Conservation (phyloP, 2,113 vertebrate species). For the Crotalus horridus region DNA sequence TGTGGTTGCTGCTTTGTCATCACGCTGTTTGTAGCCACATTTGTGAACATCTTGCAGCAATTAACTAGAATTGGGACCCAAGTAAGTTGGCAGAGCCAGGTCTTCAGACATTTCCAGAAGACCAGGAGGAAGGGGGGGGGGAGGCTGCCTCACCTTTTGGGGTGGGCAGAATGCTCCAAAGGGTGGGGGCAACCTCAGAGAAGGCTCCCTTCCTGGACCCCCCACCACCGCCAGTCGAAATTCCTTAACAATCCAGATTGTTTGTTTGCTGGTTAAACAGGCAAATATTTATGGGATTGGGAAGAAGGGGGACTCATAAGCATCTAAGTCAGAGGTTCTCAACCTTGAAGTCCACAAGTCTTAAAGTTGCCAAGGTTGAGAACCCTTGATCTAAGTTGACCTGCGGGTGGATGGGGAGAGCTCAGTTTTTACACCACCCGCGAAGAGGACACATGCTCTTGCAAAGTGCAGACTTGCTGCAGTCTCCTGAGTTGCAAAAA, state of each 20-base stretch:
- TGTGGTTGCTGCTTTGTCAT: background rate
- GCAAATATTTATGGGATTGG: background rate
- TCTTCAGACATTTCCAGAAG: too few relatives aligned
- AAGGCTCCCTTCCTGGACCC: too few relatives aligned
- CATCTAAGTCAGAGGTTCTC: background rate
- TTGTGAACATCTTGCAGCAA: too few relatives aligned
- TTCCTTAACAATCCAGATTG: background rate
- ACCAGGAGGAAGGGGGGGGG: too few relatives aligned
- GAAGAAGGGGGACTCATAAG: background rate
- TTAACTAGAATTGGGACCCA: too few relatives aligned
- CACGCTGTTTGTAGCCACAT: background rate
- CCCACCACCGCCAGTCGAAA: too few relatives aligned
- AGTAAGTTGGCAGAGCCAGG: too few relatives aligned
- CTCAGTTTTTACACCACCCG: background rate
- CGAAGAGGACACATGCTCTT: background rate
- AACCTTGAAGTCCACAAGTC: too few relatives aligned
- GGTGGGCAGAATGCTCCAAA: too few relatives aligned
- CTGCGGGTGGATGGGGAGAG: background rate
- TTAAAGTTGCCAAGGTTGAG: too few relatives aligned
- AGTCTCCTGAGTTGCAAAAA: background rate
- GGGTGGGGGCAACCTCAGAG: too few relatives aligned
- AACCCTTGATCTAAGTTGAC: background rate
- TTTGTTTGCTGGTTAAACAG: background rate
- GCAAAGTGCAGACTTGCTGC: background rate
- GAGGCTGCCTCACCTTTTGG: too few relatives aligned